phyloP scores from a whole-genome alignment of 2,888 invertebrate species.

The Peribatodes rhomboidaria region DNA sequence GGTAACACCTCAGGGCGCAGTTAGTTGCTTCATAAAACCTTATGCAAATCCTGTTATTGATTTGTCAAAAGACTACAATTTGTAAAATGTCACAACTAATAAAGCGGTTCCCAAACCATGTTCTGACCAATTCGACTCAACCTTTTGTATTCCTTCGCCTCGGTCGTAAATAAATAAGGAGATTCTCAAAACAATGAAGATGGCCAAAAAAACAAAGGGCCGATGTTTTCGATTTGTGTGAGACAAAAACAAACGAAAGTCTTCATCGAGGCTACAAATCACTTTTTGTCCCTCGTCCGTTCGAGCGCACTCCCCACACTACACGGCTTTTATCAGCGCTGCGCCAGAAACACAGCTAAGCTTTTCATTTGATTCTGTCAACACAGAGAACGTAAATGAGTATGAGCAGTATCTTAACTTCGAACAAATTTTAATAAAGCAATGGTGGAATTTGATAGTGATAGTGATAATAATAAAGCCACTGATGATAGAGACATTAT shows the following conservation, averaged over 20 bases:
- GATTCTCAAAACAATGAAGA: slow-evolving; percentile 51
- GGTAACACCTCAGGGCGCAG: too few species aligned
- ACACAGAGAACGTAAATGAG: slow-evolving; percentile 9
- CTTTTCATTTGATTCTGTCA: slow-evolving; percentile 32
- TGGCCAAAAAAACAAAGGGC: slow-evolving; percentile 34
- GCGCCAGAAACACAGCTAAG: slow-evolving; percentile 28
- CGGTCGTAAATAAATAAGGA: slow-evolving; percentile 43
- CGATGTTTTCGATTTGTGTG: slow-evolving; percentile 52
- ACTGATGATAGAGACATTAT: too few species aligned
- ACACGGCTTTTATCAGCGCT: slow-evolving; percentile 30
- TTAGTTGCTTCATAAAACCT: too few species aligned
- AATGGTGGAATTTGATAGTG: neutral
- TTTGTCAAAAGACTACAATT: neutral
- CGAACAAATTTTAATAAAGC: neutral
- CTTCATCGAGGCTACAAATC: slow-evolving; percentile 76
- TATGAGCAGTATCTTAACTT: slow-evolving; percentile 22
- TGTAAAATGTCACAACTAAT: neutral
- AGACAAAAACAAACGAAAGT: slow-evolving; percentile 69
- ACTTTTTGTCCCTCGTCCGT: slow-evolving; percentile 59
- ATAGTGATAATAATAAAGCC: too few species aligned
- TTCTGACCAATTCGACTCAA: slow-evolving; percentile 15
- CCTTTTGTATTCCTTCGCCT: slow-evolving; percentile 37
- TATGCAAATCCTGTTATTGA: too few species aligned
- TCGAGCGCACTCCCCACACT: neutral
- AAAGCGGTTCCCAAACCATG: neutral